A percentile compares a stretch with the other conserved stretches of the same genome.
These are phyloP conservation scores for Hirtodrosophila cameraria DNA, from an alignment of 2,888 invertebrate genomes.

Conservation along the genomic window DNA sequence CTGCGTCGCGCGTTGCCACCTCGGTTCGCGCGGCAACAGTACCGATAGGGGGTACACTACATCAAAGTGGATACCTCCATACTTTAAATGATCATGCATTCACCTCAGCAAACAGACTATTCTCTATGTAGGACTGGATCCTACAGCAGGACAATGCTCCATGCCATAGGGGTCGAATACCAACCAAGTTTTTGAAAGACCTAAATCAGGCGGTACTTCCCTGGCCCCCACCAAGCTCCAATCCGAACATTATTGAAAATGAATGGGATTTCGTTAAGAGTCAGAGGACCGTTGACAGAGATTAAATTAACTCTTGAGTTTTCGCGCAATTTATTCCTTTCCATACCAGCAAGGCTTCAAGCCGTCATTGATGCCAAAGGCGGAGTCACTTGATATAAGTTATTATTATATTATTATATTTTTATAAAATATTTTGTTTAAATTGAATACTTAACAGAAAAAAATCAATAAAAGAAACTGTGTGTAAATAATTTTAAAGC, in stretches of 20 bases:
- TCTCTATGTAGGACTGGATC: conserved; percentile 3
- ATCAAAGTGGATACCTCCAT: conserved; percentile 5
- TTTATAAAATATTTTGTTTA: no score
- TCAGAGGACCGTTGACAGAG: neutral
- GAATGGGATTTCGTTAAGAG: neutral
- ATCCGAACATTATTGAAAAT: no score
- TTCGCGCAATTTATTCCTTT: conserved; percentile 1
- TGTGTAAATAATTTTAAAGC: no score
- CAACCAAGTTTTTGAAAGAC: neutral
- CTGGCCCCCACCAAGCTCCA: conserved; percentile 1
- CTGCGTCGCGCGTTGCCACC: no score
- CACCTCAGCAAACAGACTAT: conserved; percentile 6
- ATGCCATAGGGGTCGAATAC: conserved; percentile 4
- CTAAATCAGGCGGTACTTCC: neutral
- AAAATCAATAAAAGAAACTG: no score
- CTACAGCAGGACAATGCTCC: conserved; percentile 6
- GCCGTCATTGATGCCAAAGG: no score
- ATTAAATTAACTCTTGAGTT: neutral
- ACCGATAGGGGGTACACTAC: conserved; percentile 1
- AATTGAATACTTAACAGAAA: no score
- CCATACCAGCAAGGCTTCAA: conserved; percentile 6
- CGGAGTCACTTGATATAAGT: no score
- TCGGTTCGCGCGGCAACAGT: no score
- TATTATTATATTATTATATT: no score
- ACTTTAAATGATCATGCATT: conserved; percentile 9